Evolutionary conservation across 2,113 vertebrate species (phyloP).

Genomic region (Lutjanus erythropterus): DNA sequence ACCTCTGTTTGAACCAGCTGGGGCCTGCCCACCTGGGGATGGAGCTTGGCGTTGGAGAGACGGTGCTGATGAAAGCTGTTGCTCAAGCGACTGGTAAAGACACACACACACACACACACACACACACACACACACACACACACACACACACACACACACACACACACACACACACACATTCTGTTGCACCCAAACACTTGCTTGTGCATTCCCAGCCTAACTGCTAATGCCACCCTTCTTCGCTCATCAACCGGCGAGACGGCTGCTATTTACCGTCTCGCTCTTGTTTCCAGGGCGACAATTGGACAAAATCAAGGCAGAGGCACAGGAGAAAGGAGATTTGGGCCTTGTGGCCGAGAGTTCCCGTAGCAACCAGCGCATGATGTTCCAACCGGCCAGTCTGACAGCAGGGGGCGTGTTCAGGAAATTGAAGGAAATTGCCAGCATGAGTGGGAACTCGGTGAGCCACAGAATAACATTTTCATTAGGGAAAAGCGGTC

Average conservation of each 20-base stretch:
- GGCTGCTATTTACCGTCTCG: slow-evolving; percentile 46
- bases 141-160: slow-evolving; percentile 7
- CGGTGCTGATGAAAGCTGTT: slow-evolving; percentile 91
- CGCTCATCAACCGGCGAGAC: slow-evolving; percentile 22
- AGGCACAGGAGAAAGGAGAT: slow-evolving; percentile 91
- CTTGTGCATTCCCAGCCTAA: slow-evolving; percentile 23
- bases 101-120: not conserved
- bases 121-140: not conserved
- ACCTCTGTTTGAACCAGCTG: slow-evolving; percentile 91
- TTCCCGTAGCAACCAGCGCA: slow-evolving; percentile 92
- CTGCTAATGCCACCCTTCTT: slow-evolving; percentile 29
- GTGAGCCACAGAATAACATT: slow-evolving; percentile 71
- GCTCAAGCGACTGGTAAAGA: slow-evolving; percentile 89
- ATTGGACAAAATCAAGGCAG: slow-evolving; percentile 89
- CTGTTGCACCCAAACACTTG: slow-evolving; percentile 27
- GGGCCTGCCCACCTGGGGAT: slow-evolving; percentile 90
- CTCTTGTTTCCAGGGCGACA: slow-evolving; percentile 88
- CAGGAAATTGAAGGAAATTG: slow-evolving; percentile 90
- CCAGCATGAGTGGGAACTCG: slow-evolving; percentile 88
- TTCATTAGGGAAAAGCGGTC: slow-evolving; percentile 53
- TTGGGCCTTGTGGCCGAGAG: slow-evolving; percentile 92
- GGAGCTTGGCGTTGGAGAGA: slow-evolving; percentile 91
- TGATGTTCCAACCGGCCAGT: slow-evolving; percentile 89
- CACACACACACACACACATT: not conserved
- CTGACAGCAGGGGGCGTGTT: slow-evolving; percentile 89